Percentiles rank a stretch among this genome's conserved stretches.
Conservation (phyloP, 2,888 invertebrate species). For the Germaria angustata region DNA sequence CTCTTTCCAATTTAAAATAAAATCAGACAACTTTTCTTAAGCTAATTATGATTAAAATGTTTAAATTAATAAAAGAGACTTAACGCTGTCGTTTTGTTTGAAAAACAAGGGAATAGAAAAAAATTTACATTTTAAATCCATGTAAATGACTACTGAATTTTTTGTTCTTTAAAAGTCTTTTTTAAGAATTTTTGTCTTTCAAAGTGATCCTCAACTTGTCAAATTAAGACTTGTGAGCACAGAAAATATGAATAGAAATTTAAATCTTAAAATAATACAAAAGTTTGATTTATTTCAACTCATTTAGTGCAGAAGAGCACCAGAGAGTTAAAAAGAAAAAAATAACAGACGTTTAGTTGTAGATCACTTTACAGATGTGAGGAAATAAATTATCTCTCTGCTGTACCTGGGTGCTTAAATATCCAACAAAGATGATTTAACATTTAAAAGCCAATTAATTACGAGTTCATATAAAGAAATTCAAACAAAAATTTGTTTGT, state of each 20-base stretch:
- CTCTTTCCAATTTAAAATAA: no score
- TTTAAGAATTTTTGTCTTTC: not conserved
- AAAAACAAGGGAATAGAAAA: not conserved
- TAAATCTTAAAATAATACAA: not conserved
- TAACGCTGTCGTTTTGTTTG: not conserved
- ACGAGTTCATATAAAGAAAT: not conserved
- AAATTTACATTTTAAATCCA: conserved; percentile 48
- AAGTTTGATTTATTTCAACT: conserved; percentile 44
- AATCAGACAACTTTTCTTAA: not conserved
- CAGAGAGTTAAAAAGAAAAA: not conserved
- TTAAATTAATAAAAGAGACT: conserved; percentile 52
- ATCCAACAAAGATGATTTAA: conserved; percentile 31
- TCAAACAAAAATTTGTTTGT: conserved; percentile 1
- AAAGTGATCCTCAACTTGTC: conserved; percentile 3
- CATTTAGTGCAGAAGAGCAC: conserved; percentile 5
- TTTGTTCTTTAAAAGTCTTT: not conserved
- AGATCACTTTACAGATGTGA: conserved; percentile 27
- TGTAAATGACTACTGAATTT: conserved; percentile 50
- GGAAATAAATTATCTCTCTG: conserved; percentile 30
- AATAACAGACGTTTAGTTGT: not conserved
- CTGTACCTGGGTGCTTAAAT: not conserved
- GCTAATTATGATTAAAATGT: conserved; percentile 56
- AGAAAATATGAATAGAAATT: not conserved
- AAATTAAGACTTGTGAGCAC: not conserved
- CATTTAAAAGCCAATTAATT: conserved; percentile 59